Percentiles rank a stretch among this genome's conserved stretches.
Evolutionary conservation across 1,140 invertebrate species (phyloP).

Genomic region (Ganaspis sp.): DNA sequence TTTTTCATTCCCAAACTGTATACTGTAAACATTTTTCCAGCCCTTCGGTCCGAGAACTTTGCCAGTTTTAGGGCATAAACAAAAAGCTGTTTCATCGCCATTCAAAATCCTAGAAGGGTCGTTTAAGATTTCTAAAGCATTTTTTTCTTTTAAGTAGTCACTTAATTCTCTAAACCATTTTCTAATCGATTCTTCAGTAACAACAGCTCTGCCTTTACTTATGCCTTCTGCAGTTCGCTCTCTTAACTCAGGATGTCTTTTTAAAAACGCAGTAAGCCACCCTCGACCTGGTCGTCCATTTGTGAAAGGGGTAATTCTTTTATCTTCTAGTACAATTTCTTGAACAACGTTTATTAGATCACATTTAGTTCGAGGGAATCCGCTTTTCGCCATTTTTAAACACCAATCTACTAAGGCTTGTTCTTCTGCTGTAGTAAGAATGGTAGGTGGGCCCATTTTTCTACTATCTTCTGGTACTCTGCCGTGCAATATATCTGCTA

Average conservation of each 20-base stretch:
- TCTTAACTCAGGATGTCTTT: constrained; percentile 63
- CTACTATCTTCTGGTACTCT: constrained; percentile 40
- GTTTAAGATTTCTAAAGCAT: constrained; percentile 42
- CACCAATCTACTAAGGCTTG: constrained; percentile 38
- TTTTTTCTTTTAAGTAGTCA: constrained; percentile 46
- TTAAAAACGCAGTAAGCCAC: constrained; percentile 67
- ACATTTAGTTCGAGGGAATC: constrained; percentile 45
- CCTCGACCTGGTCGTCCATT: constrained; percentile 59
- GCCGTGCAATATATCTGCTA: constrained; percentile 46
- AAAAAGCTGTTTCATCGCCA: constrained; percentile 65
- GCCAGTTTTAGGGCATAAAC: constrained; percentile 37
- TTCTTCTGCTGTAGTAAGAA: constrained; percentile 47
- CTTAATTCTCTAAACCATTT: constrained; percentile 55
- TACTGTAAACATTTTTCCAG: constrained; percentile 18
- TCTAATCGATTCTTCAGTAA: constrained; percentile 51
- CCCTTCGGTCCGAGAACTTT: constrained; percentile 33
- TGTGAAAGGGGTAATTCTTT: constrained; percentile 44
- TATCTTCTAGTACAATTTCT: constrained; percentile 32
- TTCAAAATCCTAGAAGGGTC: constrained; percentile 62
- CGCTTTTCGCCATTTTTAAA: constrained; percentile 45
- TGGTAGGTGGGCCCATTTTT: constrained; percentile 46
- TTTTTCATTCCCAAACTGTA: constrained; percentile 42
- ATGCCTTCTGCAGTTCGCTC: constrained; percentile 50
- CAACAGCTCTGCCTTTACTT: too few relatives aligned
- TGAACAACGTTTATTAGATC: constrained; percentile 39